Percentiles rank a stretch among this genome's conserved stretches.
Conservation (phyloP, 2,888 invertebrate species). For the Chrysomela aeneicollis region DNA sequence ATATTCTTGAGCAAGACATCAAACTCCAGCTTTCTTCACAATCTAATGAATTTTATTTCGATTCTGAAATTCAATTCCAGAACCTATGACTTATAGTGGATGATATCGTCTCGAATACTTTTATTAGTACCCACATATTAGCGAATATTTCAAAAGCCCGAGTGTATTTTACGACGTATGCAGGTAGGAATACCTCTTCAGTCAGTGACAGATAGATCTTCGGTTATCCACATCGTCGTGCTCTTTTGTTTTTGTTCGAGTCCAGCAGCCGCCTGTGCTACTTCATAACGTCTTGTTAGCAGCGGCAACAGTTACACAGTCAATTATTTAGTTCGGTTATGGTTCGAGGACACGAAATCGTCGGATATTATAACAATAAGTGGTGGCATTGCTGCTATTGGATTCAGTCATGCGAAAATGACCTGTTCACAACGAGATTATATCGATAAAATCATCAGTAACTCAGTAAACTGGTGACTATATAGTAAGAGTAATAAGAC, state of each 20-base stretch:
- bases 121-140: constrained; percentile 20
- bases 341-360: constrained; percentile 7
- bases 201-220: constrained; percentile 37
- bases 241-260: constrained; percentile 35
- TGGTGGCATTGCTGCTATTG: constrained; percentile 3
- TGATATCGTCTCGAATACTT: neutral
- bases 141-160: constrained; percentile 28
- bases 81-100: no score
- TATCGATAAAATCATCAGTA: neutral
- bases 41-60: no score
- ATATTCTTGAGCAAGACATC: no score
- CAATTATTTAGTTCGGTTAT: constrained; percentile 21
- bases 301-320: constrained; percentile 26
- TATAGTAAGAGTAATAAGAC: no score
- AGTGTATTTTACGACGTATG: constrained; percentile 31
- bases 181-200: constrained; percentile 37
- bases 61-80: no score
- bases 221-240: constrained; percentile 38
- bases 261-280: constrained; percentile 34
- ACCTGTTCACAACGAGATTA: neutral
- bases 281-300: constrained; percentile 39
- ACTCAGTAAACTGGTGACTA: neutral
- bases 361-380: constrained; percentile 4
- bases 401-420: neutral
- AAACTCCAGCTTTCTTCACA: no score